phyloP scores from a whole-genome alignment of 1,140 invertebrate species.

The Geopemphigus sp. region DNA sequence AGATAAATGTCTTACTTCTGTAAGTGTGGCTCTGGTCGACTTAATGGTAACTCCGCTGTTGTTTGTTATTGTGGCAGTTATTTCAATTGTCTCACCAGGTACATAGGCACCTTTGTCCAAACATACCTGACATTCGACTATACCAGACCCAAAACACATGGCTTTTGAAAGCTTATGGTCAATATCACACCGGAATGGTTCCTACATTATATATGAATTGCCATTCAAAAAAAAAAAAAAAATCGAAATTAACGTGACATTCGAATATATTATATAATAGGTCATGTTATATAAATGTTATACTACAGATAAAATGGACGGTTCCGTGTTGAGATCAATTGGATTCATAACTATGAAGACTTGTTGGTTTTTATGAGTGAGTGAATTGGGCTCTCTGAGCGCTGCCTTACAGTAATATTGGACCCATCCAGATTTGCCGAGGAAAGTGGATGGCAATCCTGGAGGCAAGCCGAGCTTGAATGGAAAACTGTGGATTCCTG shows the following conservation, averaged over 20 bases:
- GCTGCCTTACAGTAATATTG: constrained; percentile 93
- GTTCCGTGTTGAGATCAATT: constrained; percentile 89
- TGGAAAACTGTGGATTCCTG: constrained; percentile 92
- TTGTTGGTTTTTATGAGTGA: constrained; percentile 93
- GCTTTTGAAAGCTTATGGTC: constrained; percentile 85
- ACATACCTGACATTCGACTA: constrained; percentile 77
- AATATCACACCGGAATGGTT: constrained; percentile 86
- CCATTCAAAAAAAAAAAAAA: too few species aligned
- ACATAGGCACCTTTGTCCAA: constrained; percentile 90
- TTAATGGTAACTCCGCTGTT: constrained; percentile 75
- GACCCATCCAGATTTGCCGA: constrained; percentile 93
- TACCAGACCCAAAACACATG: constrained; percentile 74
- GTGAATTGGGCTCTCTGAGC: constrained; percentile 80
- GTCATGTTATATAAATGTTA: not conserved
- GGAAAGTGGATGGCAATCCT: constrained; percentile 87
- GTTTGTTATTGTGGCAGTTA: constrained; percentile 82
- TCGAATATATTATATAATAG: not conserved
- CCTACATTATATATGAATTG: constrained; percentile 59
- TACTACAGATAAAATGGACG: constrained; percentile 80
- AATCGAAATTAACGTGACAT: constrained; percentile 49
- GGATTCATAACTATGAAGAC: constrained; percentile 96
- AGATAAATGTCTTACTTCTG: constrained; percentile 62
- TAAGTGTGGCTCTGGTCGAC: constrained; percentile 72
- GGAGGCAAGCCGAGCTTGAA: constrained; percentile 88
- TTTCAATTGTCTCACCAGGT: constrained; percentile 85